Evolutionary conservation across 1,140 invertebrate genomes (phyloP).

Genomic region (Harlomillsia oculata): DNA sequence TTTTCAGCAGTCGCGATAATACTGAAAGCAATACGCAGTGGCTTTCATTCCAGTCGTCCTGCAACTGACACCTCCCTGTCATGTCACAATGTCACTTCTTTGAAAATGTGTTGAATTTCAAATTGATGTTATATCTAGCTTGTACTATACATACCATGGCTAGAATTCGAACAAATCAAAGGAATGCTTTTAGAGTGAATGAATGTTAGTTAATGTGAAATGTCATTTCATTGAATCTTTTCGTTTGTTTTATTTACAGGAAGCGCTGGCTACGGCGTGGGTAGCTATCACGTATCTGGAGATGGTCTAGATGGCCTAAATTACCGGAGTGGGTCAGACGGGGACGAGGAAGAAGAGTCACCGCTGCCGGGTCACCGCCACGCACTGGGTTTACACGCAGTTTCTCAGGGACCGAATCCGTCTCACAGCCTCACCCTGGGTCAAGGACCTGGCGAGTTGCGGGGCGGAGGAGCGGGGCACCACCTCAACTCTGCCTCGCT

Average conservation of each 20-base stretch:
- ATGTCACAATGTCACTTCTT: no score
- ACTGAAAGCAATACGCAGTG: no score
- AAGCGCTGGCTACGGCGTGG: constrained; percentile 29
- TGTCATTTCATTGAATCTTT: no score
- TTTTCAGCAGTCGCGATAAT: no score
- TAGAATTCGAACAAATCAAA: no score
- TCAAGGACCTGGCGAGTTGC: constrained; percentile 1
- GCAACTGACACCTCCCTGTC: no score
- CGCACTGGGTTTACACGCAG: background rate
- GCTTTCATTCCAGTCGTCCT: no score
- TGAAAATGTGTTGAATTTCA: no score
- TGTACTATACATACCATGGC: no score
- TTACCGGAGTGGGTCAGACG: constrained; percentile 29
- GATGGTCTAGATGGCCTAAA: constrained; percentile 29
- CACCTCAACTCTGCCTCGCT: constrained; percentile 22
- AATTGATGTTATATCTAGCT: no score
- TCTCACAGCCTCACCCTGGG: constrained; percentile 18
- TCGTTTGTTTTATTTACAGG: constrained; percentile 21
- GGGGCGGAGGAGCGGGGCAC: background rate
- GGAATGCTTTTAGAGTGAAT: no score
- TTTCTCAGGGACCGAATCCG: background rate
- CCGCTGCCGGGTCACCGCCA: constrained; percentile 20
- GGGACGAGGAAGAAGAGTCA: constrained; percentile 32
- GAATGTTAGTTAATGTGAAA: no score
- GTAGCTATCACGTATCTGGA: constrained; percentile 31